phyloP scores from a whole-genome alignment of 2,797 vertebrate genomes.

The Muraenolepis orangiensis region DNA sequence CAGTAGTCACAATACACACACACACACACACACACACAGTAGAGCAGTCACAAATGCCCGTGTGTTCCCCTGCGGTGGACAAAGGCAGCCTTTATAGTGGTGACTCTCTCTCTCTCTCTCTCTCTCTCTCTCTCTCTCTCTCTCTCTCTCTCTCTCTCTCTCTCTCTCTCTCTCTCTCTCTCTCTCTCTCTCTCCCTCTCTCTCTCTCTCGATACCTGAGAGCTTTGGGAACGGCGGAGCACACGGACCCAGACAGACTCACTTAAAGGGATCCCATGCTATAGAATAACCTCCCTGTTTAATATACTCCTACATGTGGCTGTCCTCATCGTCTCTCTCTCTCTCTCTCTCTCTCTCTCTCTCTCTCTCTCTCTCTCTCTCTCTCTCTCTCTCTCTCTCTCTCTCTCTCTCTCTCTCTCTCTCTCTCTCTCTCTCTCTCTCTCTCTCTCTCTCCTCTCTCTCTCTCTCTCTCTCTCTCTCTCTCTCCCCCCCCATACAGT shows the following conservation, averaged over 20 bases:
- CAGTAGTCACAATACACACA: background rate
- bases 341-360: background rate
- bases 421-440: background rate
- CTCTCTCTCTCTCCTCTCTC: background rate
- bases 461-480: background rate
- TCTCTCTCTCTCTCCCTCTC: too few species aligned
- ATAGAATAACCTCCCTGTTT: background rate
- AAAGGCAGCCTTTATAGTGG: constrained; percentile 71
- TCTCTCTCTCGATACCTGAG: constrained; percentile 74
- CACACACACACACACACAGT: constrained; percentile 12
- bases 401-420: background rate
- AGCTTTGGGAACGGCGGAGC: constrained; percentile 67
- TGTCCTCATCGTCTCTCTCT: background rate
- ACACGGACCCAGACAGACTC: constrained; percentile 41
- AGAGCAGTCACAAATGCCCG: constrained; percentile 68
- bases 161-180: too few species aligned
- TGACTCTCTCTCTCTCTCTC: too few species aligned
- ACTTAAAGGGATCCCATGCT: constrained; percentile 47
- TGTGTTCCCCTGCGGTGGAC: constrained; percentile 72
- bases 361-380: background rate
- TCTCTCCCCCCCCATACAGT: background rate
- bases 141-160: too few species aligned
- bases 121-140: too few species aligned
- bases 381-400: background rate
- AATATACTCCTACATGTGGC: background rate